Base-by-base conservation (phyloP, 37 sponge, comb jelly and placozoan genomes). In the Halisarca cf. caerulea region DNA sequence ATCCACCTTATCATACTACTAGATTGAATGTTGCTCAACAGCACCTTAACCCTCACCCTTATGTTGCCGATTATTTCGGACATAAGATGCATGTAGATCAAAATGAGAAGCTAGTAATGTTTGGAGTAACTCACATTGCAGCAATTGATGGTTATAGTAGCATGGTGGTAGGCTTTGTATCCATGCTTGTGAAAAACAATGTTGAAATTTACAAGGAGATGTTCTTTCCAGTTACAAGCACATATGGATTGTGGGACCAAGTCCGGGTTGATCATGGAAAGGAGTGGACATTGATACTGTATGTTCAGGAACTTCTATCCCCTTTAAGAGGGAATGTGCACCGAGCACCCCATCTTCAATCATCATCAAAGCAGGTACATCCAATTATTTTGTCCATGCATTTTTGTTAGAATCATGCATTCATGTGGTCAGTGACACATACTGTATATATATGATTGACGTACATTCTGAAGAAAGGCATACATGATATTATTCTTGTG, bases 31-130 rank as follows among this genome's bases (percentile, higher is more conserved):
- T 33, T 20, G 69, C 75, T 3, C 47, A 84, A 51, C 58, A 78
- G 28, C 66, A 58, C 28, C 75, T 34, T 7, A 89, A 89, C 82
- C 91, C 91, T 84, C 27, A 79, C 0, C 85, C 91, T 57, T 91
- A 91, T 37, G 23, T 14, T 32, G 88, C 91, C 62, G 51, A 58
- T 4, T 91, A 87, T 78, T 83, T 83, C 82, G 92, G 92, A 8
- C 83, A 91, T 24, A 91, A 91, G 64, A 11, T 91, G 28, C 92
- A 91, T 36, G 8, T 86, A 14, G 87, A 91, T 39, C 91, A 91
- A 78, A 87, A 87, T 38, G 91, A 91, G 44, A 91, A 91, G 79
- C 71, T 91, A 20, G 87, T 83, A 23, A 91, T 87, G 91, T 87
- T 45, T 83, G 91, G 91, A 38, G 87, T 87, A 14, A 91, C 91